Base-by-base conservation (phyloP, 2,113 vertebrate species). In the Tragelaphus strepsiceros region DNA sequence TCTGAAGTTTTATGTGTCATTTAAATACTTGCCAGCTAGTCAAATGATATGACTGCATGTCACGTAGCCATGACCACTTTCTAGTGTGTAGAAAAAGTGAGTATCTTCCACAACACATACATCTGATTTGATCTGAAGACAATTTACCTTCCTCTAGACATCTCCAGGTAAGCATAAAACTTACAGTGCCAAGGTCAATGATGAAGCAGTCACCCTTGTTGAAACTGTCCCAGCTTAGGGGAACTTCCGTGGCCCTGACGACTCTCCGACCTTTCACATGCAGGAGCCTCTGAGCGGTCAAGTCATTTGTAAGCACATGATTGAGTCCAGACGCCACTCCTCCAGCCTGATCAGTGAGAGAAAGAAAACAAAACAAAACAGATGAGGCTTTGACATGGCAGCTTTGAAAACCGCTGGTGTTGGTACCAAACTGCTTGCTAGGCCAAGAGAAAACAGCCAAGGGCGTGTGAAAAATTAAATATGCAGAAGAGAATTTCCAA, bases 141-240 rank as follows among this genome's bases (percentile, higher is more conserved):
- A 61, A 49, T 21, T 81, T 30, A 16, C 9, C 71, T 86, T 59
- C 16, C 78, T 10, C 51, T 28, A 61, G 26, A 32, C 7, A 2
- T 30, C 19, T 7, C 11, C 5, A 1, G 1, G n/a, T 53, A 53
- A 28, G 11, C 7, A 16, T 16, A 26, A 88, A 28, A 99, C 99
- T 99, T 99, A 99, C 99, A 2, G 91, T 94, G 95, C 99, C 99
- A 0, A 99, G 99, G 97, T 99, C 99, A n/a, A 99, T 80, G 97
- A 99, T 99, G 98, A 99, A 99, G 97, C 99, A 99, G 94, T 99
- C 99, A 0, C 99, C 99, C 71, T 98, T 99, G 98, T 99, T 99
- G 98, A 99, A 99, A 97, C 99, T 99, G 95, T 98, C 80, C 99
- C 99, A 99, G 97, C 97, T 97, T 61, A 99, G 97, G 17, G 99